Percentiles rank a stretch among this genome's conserved stretches.
These are phyloP conservation scores for Cristatella mucedo DNA, from an alignment of 2,888 invertebrate genomes.

Conservation along the genomic window DNA sequence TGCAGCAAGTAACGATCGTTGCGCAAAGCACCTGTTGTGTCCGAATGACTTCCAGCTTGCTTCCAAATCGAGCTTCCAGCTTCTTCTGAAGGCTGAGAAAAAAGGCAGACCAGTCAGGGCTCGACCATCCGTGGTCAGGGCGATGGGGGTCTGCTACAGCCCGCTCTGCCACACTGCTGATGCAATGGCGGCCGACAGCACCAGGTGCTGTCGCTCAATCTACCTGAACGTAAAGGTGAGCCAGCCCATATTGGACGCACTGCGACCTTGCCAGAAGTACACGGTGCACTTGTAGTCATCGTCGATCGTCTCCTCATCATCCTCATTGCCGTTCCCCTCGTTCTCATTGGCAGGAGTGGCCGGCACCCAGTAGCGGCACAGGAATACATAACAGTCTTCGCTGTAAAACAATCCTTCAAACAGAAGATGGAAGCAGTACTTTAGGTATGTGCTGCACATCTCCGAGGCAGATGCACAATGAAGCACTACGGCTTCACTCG, in stretches of 20 bases:
- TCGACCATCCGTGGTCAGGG: no score
- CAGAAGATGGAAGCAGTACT: no score
- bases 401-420: conserved; percentile 53
- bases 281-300: conserved; percentile 80
- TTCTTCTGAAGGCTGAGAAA: conserved; percentile 58
- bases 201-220: no score
- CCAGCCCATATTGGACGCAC: conserved; percentile 98
- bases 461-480: no score
- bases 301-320: conserved; percentile 42
- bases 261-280: conserved; percentile 97
- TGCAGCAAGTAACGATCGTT: no score
- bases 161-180: no score
- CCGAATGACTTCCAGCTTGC: conserved; percentile 79
- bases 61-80: conserved; percentile 69
- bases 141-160: no score
- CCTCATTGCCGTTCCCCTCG: conserved; percentile 44
- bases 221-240: conserved; percentile 88
- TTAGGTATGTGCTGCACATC: no score
- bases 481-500: no score
- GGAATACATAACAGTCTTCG: conserved; percentile 89
- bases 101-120: conserved; percentile 1
- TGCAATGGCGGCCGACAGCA: no score
- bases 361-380: conserved; percentile 84
- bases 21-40: conserved; percentile 61
- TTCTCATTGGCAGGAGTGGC: conserved; percentile 27